Percentiles rank a stretch among this genome's conserved stretches.
Conservation (phyloP, 2,113 vertebrate species). For the Martes martes region DNA sequence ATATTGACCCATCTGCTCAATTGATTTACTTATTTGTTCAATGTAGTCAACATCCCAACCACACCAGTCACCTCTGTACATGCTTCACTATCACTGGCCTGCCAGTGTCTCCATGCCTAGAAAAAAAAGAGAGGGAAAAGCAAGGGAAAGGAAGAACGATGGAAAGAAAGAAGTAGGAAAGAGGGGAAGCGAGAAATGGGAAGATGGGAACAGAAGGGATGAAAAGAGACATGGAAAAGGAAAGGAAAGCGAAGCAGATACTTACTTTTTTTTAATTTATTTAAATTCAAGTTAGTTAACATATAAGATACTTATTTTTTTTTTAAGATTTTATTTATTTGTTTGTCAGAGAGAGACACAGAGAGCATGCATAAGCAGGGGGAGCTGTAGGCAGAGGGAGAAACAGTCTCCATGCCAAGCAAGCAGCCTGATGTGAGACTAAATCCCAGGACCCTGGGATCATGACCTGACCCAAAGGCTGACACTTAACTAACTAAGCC, state of each 20-base stretch:
- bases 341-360: not conserved
- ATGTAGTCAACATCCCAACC: not conserved
- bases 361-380: not conserved
- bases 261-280: not conserved
- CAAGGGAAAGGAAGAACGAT: not conserved
- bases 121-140: not conserved
- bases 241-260: not conserved
- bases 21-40: not conserved
- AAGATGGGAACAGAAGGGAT: not conserved
- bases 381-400: not conserved
- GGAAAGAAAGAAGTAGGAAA: not conserved
- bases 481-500: not conserved
- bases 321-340: not conserved
- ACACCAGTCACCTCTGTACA: not conserved
- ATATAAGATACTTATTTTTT: slow-evolving; percentile 68
- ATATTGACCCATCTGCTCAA: not conserved
- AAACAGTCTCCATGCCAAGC: not conserved
- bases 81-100: not conserved
- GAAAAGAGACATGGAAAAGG: not conserved
- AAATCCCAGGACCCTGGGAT: not conserved
- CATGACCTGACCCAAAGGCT: not conserved
- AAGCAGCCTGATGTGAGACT: not conserved
- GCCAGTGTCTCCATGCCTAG: not conserved
- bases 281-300: not conserved
- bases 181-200: not conserved